phyloP scores from a whole-genome alignment of 2,888 invertebrate genomes.

The Eilema sororculum region DNA sequence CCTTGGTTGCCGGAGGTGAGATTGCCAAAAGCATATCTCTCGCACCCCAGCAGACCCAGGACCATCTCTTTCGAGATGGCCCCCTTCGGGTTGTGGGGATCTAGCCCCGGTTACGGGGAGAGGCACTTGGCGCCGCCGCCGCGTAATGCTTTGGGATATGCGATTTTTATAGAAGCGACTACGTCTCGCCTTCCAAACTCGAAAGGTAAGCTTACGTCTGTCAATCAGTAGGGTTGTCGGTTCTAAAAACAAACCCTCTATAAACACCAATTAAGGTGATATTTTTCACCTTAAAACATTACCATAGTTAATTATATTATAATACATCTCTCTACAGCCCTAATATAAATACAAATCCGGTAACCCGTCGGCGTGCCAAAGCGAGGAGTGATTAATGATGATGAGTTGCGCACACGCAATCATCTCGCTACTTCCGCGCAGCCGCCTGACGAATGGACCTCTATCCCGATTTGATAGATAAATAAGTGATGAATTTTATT shows the following conservation, averaged over 20 bases:
- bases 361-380: conserved; percentile 43
- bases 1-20: too few relatives aligned
- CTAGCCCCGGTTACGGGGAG: too few relatives aligned
- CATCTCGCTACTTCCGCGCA: conserved; percentile 51
- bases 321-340: not conserved
- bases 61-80: too few relatives aligned
- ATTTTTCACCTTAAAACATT: not conserved
- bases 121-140: too few relatives aligned
- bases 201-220: too few relatives aligned
- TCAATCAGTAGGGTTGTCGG: too few relatives aligned
- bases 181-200: too few relatives aligned
- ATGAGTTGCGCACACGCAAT: conserved; percentile 50
- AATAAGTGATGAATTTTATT: conserved; percentile 45
- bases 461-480: conserved; percentile 44
- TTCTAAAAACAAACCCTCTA: not conserved
- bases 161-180: too few relatives aligned
- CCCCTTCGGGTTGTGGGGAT: too few relatives aligned
- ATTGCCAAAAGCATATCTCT: too few relatives aligned
- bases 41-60: too few relatives aligned
- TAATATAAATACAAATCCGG: conserved; percentile 24
- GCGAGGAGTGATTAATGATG: conserved; percentile 64
- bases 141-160: too few relatives aligned
- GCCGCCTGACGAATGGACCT: conserved; percentile 46
- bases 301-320: not conserved
- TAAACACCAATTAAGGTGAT: not conserved